Conservation (phyloP, 2,888 invertebrate species). For the Oegoconia quadripuncta region DNA sequence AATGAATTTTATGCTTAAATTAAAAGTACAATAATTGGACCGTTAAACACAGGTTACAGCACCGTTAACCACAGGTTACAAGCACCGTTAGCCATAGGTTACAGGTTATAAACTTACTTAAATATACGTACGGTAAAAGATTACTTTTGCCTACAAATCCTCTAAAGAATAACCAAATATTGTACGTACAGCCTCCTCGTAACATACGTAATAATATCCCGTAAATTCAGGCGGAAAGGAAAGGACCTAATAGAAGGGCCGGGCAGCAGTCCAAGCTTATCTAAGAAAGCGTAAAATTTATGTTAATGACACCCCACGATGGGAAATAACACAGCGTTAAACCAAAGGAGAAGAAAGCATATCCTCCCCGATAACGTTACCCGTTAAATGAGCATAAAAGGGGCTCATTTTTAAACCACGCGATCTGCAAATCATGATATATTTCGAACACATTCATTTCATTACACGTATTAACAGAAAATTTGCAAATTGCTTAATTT, state of each 20-base stretch:
- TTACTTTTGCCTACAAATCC: too few relatives aligned
- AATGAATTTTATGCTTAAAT: too few relatives aligned
- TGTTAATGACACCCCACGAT: conserved; percentile 61
- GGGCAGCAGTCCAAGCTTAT: conserved; percentile 62
- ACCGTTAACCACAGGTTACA: too few relatives aligned
- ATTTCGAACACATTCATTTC: too few relatives aligned
- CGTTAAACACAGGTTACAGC: too few relatives aligned
- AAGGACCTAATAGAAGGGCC: conserved; percentile 52
- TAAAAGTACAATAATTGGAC: too few relatives aligned
- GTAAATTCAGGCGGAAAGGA: conserved; percentile 44
- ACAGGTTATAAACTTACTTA: too few relatives aligned
- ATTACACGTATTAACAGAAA: too few relatives aligned
- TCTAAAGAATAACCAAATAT: conserved; percentile 29
- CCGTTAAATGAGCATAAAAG: conserved; percentile 48
- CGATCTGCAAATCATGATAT: conserved; percentile 10
- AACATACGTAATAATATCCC: conserved; percentile 48
- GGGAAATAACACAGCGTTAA: conserved; percentile 59
- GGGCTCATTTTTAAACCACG: conserved; percentile 31
- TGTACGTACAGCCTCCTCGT: conserved; percentile 34
- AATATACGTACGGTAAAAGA: too few relatives aligned
- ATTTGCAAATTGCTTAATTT: background rate
- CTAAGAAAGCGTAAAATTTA: conserved; percentile 65
- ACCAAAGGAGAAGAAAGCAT: conserved; percentile 47
- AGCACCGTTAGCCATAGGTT: too few relatives aligned
- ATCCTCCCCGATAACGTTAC: conserved; percentile 53